A percentile compares a stretch with the other conserved stretches of the same genome.
Conservation (phyloP, 2,888 invertebrate species). For the Sthenelais limicola region DNA sequence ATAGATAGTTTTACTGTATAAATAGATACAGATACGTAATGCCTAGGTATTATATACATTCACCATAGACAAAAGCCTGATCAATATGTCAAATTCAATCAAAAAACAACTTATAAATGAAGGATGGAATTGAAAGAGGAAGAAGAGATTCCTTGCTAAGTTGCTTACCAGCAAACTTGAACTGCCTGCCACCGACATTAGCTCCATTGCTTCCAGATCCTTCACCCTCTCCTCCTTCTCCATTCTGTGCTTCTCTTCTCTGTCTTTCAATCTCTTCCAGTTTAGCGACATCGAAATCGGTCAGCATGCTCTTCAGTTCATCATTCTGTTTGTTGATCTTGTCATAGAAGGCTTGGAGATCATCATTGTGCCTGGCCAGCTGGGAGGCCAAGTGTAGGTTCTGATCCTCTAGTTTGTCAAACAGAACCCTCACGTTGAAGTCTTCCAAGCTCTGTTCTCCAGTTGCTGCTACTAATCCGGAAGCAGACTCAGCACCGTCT, state of each 20-base stretch:
- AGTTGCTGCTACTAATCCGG: conserved; percentile 40
- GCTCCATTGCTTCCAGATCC: not conserved
- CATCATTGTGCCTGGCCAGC: conserved; percentile 67
- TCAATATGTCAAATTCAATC: too few relatives aligned
- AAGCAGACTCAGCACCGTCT: conserved; percentile 60
- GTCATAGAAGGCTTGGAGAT: conserved; percentile 66
- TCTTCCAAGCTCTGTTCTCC: conserved; percentile 62
- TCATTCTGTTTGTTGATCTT: conserved; percentile 65
- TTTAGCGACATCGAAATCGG: conserved; percentile 62
- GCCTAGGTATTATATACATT: not conserved
- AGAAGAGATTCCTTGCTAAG: not conserved
- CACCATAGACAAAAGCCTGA: too few relatives aligned
- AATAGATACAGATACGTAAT: not conserved
- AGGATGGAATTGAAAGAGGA: too few relatives aligned
- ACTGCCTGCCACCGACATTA: conserved; percentile 37
- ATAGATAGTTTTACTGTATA: not conserved
- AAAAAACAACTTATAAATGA: not conserved
- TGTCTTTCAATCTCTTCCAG: conserved; percentile 60
- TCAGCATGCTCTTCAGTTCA: conserved; percentile 60
- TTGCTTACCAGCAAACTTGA: conserved; percentile 41
- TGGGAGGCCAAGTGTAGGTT: conserved; percentile 70
- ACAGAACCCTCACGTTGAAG: conserved; percentile 69
- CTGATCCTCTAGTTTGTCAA: conserved; percentile 71
- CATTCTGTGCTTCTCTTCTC: conserved; percentile 48
- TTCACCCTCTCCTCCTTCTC: not conserved